Base-by-base conservation (phyloP, 2,888 invertebrate genomes). In the Hydrotaea diabolus region DNA sequence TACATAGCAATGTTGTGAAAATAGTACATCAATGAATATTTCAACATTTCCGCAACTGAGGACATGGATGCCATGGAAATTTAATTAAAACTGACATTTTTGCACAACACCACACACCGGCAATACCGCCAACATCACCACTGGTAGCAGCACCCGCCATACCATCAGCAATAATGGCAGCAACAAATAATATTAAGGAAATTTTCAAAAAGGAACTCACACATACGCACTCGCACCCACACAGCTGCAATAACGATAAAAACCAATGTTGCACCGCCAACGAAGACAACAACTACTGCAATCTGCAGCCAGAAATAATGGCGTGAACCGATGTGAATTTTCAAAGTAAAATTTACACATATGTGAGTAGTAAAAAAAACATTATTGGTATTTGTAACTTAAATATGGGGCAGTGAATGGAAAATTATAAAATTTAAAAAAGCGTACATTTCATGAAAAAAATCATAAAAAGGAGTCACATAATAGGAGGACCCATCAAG, bases 71-170 rank as follows among this genome's bases (percentile, higher is more conserved):
- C 89, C 89, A 89, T 89, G 81, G 87, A 87, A 89, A 89, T 90
- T 90, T 90, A 90, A 90, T 90, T 90, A 89, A 90, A 89, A 89
- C 86, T 87, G 87, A 86, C 88, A 89, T 88, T 87, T 87, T 87
- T 85, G 13, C 59, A 59, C 59, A 59, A 59, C 59, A 59, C 13
- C 55, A 55, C 39, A 36, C 43, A 11, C 43, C 43, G 43, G 11
- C 49, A 49, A 26, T 23, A 26, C 17, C 59, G 26, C 49, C 5
- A 49, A 7, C 59, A n/a, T n/a, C n/a, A n/a, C n/a, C n/a, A n/a
- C n/a, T n/a, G n/a, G n/a, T n/a, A 26, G 15, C 59, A 0, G 5
- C 59, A 59, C 5, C n/a, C 23, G 59, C 2, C 55, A 55, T 11
- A 36, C 8, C 39, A 39, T 8, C 39, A 39, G 7, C 11, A 11